Evolutionary conservation across 2,888 invertebrate species (phyloP).

Genomic region (Scaptomyza caliginosa): DNA sequence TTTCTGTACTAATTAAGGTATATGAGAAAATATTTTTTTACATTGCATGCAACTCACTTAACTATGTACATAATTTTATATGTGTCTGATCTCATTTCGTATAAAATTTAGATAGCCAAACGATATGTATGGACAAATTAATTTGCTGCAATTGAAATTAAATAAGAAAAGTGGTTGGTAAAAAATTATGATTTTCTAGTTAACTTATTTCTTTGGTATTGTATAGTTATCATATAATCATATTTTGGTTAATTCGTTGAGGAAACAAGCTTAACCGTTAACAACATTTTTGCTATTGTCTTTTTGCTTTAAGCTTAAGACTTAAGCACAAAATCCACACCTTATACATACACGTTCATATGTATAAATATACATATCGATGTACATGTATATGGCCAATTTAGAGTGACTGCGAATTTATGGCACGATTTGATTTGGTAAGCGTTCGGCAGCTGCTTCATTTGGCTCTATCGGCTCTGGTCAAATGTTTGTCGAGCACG

Average conservation of each 20-base stretch:
- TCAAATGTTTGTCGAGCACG: conserved; percentile 69
- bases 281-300: conserved; percentile 7
- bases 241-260: too few relatives aligned
- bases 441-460: conserved; percentile 36
- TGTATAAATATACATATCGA: neutral
- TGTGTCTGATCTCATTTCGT: neutral
- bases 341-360: neutral
- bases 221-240: too few relatives aligned
- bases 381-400: conserved; percentile 32
- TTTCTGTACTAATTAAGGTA: conserved; percentile 25
- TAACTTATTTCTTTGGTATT: too few relatives aligned
- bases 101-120: neutral
- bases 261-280: neutral
- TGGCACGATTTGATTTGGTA: conserved; percentile 63
- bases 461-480: conserved; percentile 49
- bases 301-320: neutral
- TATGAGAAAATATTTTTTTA: neutral
- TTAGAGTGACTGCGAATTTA: conserved; percentile 57
- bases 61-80: neutral
- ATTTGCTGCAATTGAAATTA: too few relatives aligned
- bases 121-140: too few relatives aligned
- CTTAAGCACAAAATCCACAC: conserved; percentile 15
- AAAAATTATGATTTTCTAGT: too few relatives aligned
- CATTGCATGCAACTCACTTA: neutral
- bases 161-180: too few relatives aligned